Evolutionary conservation across 2,888 invertebrate species (phyloP).

Genomic region (Melitaea athalia): DNA sequence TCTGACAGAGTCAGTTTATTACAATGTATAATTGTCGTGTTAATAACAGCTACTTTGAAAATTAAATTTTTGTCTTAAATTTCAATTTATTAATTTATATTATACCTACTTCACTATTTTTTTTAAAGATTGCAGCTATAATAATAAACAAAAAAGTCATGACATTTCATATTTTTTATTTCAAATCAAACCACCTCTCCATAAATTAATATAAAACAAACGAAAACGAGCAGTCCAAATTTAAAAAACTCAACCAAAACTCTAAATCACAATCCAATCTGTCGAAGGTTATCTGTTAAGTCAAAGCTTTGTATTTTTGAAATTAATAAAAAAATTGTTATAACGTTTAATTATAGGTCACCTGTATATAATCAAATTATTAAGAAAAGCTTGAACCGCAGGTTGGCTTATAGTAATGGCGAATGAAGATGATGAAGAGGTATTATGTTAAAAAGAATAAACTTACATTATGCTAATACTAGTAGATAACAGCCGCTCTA

Average conservation of each 20-base stretch:
- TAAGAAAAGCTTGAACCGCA: neutral
- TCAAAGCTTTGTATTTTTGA: too few relatives aligned
- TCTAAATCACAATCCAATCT: too few relatives aligned
- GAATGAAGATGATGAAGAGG: constrained; percentile 60
- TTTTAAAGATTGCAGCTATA: too few relatives aligned
- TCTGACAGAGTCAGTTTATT: constrained; percentile 16
- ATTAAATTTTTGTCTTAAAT: neutral
- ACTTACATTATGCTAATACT: too few relatives aligned
- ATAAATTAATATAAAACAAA: too few relatives aligned
- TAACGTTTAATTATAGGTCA: neutral
- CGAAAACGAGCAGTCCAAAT: neutral
- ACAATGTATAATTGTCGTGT: too few relatives aligned
- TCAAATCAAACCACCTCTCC: neutral
- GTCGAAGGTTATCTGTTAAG: too few relatives aligned
- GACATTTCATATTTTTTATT: neutral
- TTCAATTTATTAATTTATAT: neutral
- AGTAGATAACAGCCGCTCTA: too few relatives aligned
- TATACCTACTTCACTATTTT: neutral
- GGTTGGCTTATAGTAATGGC: constrained; percentile 43
- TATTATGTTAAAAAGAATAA: constrained; percentile 29
- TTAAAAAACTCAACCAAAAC: neutral
- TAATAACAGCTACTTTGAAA: neutral
- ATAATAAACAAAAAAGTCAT: neutral
- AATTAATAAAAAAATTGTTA: too few relatives aligned
- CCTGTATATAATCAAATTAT: neutral